These are phyloP conservation scores for Zaprionus ornatus DNA, from an alignment of 1,140 invertebrate genomes.

Conservation along the genomic window DNA sequence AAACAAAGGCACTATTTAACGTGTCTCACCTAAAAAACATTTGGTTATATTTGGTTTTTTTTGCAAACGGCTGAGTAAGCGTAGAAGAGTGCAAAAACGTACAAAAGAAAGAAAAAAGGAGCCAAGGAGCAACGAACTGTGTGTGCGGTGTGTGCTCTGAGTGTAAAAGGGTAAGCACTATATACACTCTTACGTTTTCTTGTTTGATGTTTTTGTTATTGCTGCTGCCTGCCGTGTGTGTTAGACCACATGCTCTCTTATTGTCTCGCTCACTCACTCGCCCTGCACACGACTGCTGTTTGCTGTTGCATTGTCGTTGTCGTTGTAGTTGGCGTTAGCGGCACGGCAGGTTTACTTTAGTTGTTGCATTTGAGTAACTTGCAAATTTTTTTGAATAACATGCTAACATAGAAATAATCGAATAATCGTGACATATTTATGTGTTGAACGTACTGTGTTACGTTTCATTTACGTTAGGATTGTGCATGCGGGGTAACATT, in stretches of 20 bases:
- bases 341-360: slow-evolving; percentile 53
- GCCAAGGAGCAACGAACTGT: slow-evolving; percentile 79
- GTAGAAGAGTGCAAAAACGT: slow-evolving; percentile 67
- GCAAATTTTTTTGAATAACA: slow-evolving; percentile 7
- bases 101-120: slow-evolving; percentile 66
- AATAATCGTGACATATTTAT: background rate
- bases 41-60: slow-evolving; percentile 60
- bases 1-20: slow-evolving; percentile 40
- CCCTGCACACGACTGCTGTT: slow-evolving; percentile 21
- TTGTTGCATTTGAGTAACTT: slow-evolving; percentile 21
- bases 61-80: slow-evolving; percentile 69
- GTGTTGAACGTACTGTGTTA: background rate
- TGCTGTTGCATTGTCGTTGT: slow-evolving; percentile 52
- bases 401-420: slow-evolving; percentile 25
- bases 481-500: slow-evolving; percentile 15
- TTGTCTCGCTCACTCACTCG: slow-evolving; percentile 55
- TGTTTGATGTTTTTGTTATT: slow-evolving; percentile 51
- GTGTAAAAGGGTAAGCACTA: slow-evolving; percentile 76
- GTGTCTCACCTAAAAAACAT: slow-evolving; percentile 46
- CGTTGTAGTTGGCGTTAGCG: slow-evolving; percentile 16
- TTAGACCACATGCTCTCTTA: slow-evolving; percentile 36
- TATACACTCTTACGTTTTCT: slow-evolving; percentile 44
- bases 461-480: slow-evolving; percentile 14
- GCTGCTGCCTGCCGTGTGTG: slow-evolving; percentile 25
- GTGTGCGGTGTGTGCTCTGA: slow-evolving; percentile 64